A percentile compares a stretch with the other conserved stretches of the same genome.
Evolutionary conservation across 2,797 vertebrate species (phyloP).

Genomic region (Tapirus indicus): DNA sequence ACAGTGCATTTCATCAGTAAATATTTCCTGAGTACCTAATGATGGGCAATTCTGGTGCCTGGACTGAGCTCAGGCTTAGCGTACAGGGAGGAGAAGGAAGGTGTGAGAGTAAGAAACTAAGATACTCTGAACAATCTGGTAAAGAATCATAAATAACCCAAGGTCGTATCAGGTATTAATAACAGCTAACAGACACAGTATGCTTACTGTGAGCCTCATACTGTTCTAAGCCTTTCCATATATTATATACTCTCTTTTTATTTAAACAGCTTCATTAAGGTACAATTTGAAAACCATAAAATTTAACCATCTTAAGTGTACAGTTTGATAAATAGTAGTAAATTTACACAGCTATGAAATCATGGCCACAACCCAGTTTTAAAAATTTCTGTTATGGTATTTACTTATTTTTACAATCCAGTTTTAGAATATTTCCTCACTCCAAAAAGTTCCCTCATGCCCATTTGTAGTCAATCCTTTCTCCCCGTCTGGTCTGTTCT

Average conservation of each 20-base stretch:
- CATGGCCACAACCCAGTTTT: not conserved
- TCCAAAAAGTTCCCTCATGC: not conserved
- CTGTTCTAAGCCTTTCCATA: not conserved
- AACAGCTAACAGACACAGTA: not conserved
- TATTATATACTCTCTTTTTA: not conserved
- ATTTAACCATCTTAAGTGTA: not conserved
- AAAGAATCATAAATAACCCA: not conserved
- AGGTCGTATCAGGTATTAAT: not conserved
- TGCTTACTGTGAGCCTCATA: not conserved
- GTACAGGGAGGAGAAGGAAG: not conserved
- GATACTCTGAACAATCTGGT: not conserved
- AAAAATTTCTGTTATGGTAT: not conserved
- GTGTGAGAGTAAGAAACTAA: slow-evolving; percentile 22
- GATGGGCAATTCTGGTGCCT: not conserved
- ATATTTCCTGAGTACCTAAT: not conserved
- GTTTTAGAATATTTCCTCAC: slow-evolving; percentile 37
- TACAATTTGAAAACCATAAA: slow-evolving; percentile 37
- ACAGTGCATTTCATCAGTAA: not conserved
- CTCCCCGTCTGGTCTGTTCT: not conserved
- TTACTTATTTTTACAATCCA: slow-evolving; percentile 12
- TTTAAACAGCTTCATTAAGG: not conserved
- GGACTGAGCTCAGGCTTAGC: slow-evolving; percentile 7
- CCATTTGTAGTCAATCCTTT: not conserved
- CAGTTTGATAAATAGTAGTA: slow-evolving; percentile 32
- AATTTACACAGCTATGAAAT: slow-evolving; percentile 15